These are phyloP conservation scores for Drosophila eohydei DNA, from an alignment of 2,888 invertebrate genomes.

Conservation along the genomic window DNA sequence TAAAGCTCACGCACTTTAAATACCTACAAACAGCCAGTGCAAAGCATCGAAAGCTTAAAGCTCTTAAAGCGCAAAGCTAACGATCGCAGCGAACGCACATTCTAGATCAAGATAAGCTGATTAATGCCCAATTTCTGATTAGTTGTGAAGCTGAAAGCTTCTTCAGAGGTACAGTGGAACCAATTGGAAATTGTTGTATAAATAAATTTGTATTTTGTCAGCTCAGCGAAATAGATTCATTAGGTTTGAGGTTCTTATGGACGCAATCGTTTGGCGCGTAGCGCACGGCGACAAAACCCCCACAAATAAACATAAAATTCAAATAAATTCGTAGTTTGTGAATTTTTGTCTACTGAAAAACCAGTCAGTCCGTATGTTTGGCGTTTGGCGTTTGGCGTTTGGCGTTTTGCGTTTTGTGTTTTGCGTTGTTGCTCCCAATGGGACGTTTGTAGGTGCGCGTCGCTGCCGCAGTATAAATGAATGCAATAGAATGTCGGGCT, in stretches of 20 bases:
- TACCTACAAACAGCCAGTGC: too few species aligned
- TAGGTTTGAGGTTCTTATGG: neutral
- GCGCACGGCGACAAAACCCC: slow-evolving; percentile 25
- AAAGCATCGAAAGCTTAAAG: too few species aligned
- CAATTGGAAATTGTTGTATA: neutral
- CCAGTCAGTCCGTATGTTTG: slow-evolving; percentile 31
- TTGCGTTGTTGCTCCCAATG: neutral
- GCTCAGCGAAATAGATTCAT: too few species aligned
- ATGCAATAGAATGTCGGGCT: slow-evolving; percentile 17
- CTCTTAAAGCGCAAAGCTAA: too few species aligned
- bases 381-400: neutral
- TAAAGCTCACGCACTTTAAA: too few species aligned
- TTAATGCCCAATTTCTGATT: neutral
- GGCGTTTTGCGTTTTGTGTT: neutral
- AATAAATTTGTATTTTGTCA: neutral
- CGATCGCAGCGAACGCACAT: too few species aligned
- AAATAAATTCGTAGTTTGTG: slow-evolving; percentile 19
- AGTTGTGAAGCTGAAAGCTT: neutral
- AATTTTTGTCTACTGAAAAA: slow-evolving; percentile 29
- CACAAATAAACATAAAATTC: slow-evolving; percentile 20
- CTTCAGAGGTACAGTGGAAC: neutral
- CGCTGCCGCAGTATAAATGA: slow-evolving; percentile 43
- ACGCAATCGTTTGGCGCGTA: slow-evolving; percentile 22
- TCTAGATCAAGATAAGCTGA: neutral
- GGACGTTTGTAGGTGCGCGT: neutral